A percentile compares a stretch with the other conserved stretches of the same genome.
Evolutionary conservation across 2,888 invertebrate genomes (phyloP).

Genomic region (Heliconius erato): DNA sequence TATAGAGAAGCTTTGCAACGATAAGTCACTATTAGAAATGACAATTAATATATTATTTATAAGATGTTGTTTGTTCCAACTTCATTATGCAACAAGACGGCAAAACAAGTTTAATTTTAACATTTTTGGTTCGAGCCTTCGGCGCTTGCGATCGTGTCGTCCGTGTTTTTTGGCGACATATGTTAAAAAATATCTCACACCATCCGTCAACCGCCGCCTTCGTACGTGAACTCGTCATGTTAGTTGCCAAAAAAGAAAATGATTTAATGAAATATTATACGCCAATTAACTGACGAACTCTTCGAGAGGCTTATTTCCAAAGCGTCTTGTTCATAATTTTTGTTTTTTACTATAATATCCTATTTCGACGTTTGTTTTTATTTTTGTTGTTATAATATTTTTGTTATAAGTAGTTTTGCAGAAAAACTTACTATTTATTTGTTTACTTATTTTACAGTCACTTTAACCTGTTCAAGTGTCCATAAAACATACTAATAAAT

Average conservation of each 20-base stretch:
- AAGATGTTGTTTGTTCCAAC: background rate
- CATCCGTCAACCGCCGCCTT: constrained; percentile 11
- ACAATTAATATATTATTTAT: background rate
- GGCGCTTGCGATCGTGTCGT: background rate
- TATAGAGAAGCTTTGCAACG: no score
- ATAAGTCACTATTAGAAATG: background rate
- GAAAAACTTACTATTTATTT: background rate
- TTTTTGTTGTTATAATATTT: background rate
- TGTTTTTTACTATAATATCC: background rate
- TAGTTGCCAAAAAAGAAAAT: constrained; percentile 6
- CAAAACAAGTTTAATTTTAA: constrained; percentile 7
- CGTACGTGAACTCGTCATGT: background rate
- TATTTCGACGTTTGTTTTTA: background rate
- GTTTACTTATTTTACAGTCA: constrained; percentile 1
- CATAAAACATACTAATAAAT: constrained; percentile 1
- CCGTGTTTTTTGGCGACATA: background rate
- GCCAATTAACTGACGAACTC: background rate
- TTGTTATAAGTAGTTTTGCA: background rate
- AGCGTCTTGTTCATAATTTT: background rate
- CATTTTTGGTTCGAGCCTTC: background rate
- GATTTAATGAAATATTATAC: background rate
- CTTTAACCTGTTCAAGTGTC: background rate
- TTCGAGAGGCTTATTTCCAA: background rate
- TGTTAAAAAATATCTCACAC: constrained; percentile 14
- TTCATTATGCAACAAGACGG: background rate